Base-by-base conservation (phyloP, 2,888 invertebrate species). In the Rhogogaster chlorosoma region DNA sequence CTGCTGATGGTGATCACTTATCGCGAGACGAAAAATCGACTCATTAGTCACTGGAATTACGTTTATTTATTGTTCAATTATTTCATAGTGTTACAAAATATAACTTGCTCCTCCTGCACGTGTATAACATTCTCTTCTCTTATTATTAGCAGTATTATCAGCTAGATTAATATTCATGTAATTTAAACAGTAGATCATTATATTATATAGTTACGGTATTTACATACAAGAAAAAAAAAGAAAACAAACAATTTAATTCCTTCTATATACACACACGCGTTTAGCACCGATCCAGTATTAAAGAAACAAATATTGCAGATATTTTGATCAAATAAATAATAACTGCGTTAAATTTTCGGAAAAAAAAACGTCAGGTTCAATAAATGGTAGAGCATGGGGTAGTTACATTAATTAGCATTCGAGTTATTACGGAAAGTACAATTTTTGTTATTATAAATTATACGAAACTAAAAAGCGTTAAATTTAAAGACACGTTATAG, bases 11-110 rank as follows among this genome's bases (percentile, higher is more conserved):
- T n/a, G 53, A 53, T 53, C n/a, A 53, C 6, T 53, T 53, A 53
- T 53, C 53, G 18, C 71, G n/a, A 36, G 26, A 75, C 12, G 29
- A 57, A 32, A 36, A n/a, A 32, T 57, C n/a, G 29, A 45, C 75
- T 29, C 42, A 75, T 26, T 49, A 85, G 32, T 78, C 71, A 84
- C 88, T 88, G 87, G 84, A 88, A 90, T 89, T 89, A 89, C 82
- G 87, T 90, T 92, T 91, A 91, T 92, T 91, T 91, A 89, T 89
- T 89, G 18, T 89, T 88, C 87, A 88, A 88, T 90, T 88, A 87
- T 89, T 89, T 90, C 89, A 91, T 88, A 87, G 88, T 90, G 91
- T 92, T 92, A 92, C 90, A 92, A 92, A 90, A 90, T 89, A 89
- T 87, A 91, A 88, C 85, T 89, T 87, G 87, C 84, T 83, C 86